phyloP scores from a whole-genome alignment of 1,140 invertebrate genomes.

The Dinoponera quadriceps region DNA sequence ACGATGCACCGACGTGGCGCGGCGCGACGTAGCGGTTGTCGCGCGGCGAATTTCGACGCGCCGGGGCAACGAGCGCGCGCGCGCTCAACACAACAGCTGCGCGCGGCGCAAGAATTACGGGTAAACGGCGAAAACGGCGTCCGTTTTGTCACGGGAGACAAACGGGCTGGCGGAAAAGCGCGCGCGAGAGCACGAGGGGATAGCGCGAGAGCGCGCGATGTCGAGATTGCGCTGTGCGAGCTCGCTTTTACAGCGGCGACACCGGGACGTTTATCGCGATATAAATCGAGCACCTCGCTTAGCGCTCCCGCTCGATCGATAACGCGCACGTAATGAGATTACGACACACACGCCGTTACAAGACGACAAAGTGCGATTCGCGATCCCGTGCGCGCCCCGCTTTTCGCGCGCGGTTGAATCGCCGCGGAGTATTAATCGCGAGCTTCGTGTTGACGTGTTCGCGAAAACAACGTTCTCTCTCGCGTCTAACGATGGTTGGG shows the following conservation, averaged over 20 bases:
- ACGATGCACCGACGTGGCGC: slow-evolving; percentile 41
- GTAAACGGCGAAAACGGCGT: slow-evolving; percentile 43
- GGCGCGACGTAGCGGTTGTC: slow-evolving; percentile 52
- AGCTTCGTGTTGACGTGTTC: too few species aligned
- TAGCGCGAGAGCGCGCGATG: slow-evolving; percentile 13
- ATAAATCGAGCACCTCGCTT: slow-evolving; percentile 15
- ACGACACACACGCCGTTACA: slow-evolving; percentile 1
- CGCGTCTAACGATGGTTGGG: too few species aligned
- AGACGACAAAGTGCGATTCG: background rate
- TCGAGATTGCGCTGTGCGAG: slow-evolving; percentile 32
- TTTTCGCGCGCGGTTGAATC: too few species aligned
- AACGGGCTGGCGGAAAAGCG: background rate
- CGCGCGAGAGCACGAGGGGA: slow-evolving; percentile 5
- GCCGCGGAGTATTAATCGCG: too few species aligned
- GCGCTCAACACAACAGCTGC: slow-evolving; percentile 34
- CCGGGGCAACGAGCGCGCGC: slow-evolving; percentile 24
- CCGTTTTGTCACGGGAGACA: slow-evolving; percentile 30
- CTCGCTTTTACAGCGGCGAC: background rate
- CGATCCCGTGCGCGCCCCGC: background rate
- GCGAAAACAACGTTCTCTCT: too few species aligned
- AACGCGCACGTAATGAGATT: slow-evolving; percentile 30
- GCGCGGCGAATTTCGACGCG: slow-evolving; percentile 37
- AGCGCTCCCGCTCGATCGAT: slow-evolving; percentile 33
- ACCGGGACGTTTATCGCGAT: slow-evolving; percentile 28
- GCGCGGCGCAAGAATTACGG: slow-evolving; percentile 53